Evolutionary conservation across 2,113 vertebrate genomes (phyloP), one percentile per base, ranked within the genome.

Genomic region (Salminus brasiliensis): DNA sequence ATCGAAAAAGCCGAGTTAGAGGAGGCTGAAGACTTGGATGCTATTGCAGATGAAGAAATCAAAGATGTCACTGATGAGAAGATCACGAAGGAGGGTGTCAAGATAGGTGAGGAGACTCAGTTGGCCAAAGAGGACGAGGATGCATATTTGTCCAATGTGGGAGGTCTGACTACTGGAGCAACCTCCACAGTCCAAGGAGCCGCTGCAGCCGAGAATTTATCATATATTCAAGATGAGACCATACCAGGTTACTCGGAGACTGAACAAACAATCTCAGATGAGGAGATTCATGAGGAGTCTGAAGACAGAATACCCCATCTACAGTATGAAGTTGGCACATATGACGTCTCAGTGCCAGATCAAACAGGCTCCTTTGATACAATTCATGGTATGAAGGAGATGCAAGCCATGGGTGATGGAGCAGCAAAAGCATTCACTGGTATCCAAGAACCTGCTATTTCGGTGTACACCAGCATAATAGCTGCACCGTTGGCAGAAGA

Each of bases 401-500:
- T 93, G 41, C 92, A 92, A 82, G 91, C 91, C 23, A 32, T 91
- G 30, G 80, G 89, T 67, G 88, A 92, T 29, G 83, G 81, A 70
- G 84, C 91, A 0, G 88, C 91, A 80, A 97, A 96, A 88, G 88
- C 86, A 60, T 95, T 94, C 6, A 86, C 91, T 30, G 89, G 86
- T 11, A 78, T 86, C 18, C 93, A 95, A 79, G 97, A 97, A 74
- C 88, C 95, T 27, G 94, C 95, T 63, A 88, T 93, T 53, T 93
- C 96, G 10, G 87, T 92, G 0, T 98, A 97, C 73, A 94, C 96
- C 25, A 96, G 96, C 83, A 96, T 99, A 65, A 94, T 98, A 74
- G 95, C 97, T 0, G 98, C 97, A 71, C 98, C 98, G 43, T 88
- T 99, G 67, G 98, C 98, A 52, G 98, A 99, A 84, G 98, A 99